Conservation (phyloP, 2,888 invertebrate species). For the Pachliopta kotzebuea region DNA sequence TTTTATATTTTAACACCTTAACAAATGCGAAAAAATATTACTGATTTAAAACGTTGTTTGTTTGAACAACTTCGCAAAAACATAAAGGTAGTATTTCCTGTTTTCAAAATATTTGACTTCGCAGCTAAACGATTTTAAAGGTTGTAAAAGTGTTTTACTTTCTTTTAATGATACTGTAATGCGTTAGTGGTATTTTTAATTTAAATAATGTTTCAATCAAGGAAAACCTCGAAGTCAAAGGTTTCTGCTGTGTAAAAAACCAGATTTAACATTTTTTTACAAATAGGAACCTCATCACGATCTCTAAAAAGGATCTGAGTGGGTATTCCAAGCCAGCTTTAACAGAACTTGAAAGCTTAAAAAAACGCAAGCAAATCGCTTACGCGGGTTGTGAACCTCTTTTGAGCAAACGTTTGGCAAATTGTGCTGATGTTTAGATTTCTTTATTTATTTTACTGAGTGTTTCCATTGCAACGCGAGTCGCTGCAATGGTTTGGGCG, state of each 20-base stretch:
- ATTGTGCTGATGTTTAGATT: constrained; percentile 8
- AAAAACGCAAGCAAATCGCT: constrained; percentile 11
- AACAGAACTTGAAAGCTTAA: constrained; percentile 1
- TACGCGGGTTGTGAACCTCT: constrained; percentile 5
- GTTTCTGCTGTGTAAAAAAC: neutral
- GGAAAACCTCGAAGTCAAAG: neutral
- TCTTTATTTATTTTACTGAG: constrained; percentile 10
- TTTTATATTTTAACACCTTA: neutral
- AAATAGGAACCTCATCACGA: constrained; percentile 7
- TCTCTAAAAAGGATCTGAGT: constrained; percentile 1
- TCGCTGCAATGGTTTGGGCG: neutral
- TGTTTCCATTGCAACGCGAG: constrained; percentile 10
- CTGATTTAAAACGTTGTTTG: no score
- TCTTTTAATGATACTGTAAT: no score
- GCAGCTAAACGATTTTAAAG: no score
- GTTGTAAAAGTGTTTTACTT: no score
- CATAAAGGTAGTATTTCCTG: no score
- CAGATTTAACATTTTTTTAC: neutral
- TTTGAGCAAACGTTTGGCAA: constrained; percentile 14
- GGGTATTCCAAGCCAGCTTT: neutral
- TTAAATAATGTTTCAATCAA: no score
- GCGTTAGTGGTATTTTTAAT: no score
- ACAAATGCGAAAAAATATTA: no score
- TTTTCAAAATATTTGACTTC: no score
- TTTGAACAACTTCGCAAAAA: no score